Evolutionary conservation across 2,888 invertebrate genomes (phyloP), one percentile per base, ranked within the genome.

Genomic region (Gasteruption jaculator): DNA sequence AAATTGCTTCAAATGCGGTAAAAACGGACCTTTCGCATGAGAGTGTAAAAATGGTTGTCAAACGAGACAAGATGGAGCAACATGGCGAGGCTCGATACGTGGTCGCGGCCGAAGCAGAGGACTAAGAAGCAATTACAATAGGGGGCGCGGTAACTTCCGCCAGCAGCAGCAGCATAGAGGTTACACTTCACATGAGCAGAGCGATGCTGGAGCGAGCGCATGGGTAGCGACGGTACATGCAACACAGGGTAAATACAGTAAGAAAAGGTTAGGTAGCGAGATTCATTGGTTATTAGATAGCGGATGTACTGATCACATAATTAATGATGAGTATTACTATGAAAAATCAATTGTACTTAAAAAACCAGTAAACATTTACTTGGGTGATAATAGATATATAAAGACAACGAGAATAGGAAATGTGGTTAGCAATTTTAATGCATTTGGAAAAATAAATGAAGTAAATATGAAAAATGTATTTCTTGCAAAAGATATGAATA

Each of bases 11-110:
- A 8, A 22, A 15, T 50, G 51, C 40, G 50, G 49, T 6, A 49
- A 43, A 26, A 7, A 8, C 10, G 54, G 52, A 14, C 52, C 54
- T 45, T 37, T 45, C n/a, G 25, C 35, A 31, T 31, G 25, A 26
- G 42, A 56, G 25, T 53, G 53, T 43, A 35, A 20, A 19, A 21
- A 39, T 21, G 21, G 21, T 25, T 24, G 32, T 12, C 27, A 38
- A 46, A 26, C n/a, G 19, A 29, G 15, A 27, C 26, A n/a, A 12
- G 34, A 24, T 19, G 22, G 31, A 15, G 22, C 18, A 18, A 32
- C 45, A 14, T 35, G 27, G 39, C 35, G 41, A 21, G n/a, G n/a
- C n/a, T 31, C 38, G 34, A 18, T 30, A 14, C 18, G 32, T 12
- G 25, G 39, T 30, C 19, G 39, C 24, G 32, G 12, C 19, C 20